Evolutionary conservation across 1,140 invertebrate genomes (phyloP).

Genomic region (Drosophila kepulauana): DNA sequence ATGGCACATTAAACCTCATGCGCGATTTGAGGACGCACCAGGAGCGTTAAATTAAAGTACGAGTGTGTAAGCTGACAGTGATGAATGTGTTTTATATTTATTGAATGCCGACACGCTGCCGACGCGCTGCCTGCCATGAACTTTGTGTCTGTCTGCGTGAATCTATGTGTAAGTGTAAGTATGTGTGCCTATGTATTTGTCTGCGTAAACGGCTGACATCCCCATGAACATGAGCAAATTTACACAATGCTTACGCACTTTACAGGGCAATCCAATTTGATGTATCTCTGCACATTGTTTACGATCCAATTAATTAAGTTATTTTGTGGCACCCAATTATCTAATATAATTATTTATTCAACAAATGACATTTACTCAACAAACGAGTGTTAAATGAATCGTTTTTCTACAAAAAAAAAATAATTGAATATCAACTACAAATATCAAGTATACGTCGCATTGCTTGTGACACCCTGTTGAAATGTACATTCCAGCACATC

Average conservation of each 20-base stretch:
- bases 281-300: not conserved
- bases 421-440: not conserved
- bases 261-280: slow-evolving; percentile 11
- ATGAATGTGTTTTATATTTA: slow-evolving; percentile 76
- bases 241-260: slow-evolving; percentile 13
- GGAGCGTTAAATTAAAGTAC: slow-evolving; percentile 59
- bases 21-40: slow-evolving; percentile 2
- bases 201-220: slow-evolving; percentile 23
- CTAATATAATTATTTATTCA: not conserved
- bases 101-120: slow-evolving; percentile 54
- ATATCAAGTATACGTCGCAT: not conserved
- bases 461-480: slow-evolving; percentile 12
- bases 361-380: not conserved
- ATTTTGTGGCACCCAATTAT: not conserved
- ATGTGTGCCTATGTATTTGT: slow-evolving; percentile 19
- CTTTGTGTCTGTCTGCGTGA: not conserved
- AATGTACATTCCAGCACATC: not conserved
- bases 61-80: slow-evolving; percentile 64
- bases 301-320: not conserved
- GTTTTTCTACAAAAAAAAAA: too few species aligned
- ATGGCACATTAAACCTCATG: not conserved
- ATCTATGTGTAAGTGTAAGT: slow-evolving; percentile 7
- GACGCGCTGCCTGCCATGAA: slow-evolving; percentile 23
- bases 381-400: too few species aligned
- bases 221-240: slow-evolving; percentile 29